Evolutionary conservation across 2,797 vertebrate species (phyloP).

Genomic region (Naso thynnoides): DNA sequence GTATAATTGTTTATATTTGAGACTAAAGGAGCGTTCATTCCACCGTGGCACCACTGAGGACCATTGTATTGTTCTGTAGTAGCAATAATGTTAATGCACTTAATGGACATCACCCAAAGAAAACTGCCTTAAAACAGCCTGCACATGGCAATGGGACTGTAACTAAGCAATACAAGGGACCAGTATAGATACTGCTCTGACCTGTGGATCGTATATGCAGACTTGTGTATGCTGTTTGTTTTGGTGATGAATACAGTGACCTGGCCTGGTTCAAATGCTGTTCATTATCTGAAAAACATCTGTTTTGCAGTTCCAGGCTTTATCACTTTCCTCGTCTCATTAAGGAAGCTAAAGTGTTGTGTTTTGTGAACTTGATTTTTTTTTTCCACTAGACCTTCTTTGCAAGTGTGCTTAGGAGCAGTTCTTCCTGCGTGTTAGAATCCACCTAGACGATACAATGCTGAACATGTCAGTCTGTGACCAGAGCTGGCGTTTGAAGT

Average conservation of each 20-base stretch:
- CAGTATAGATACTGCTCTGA: slow-evolving; percentile 41
- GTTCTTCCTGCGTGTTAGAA: slow-evolving; percentile 3
- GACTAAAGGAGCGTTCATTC: slow-evolving; percentile 70
- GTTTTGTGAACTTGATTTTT: slow-evolving; percentile 33
- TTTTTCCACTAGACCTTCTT: slow-evolving; percentile 23
- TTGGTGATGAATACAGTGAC: slow-evolving; percentile 29
- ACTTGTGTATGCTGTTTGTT: slow-evolving; percentile 45
- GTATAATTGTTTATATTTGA: slow-evolving; percentile 69
- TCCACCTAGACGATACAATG: background rate
- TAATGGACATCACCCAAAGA: slow-evolving; percentile 74
- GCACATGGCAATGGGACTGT: slow-evolving; percentile 43
- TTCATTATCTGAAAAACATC: slow-evolving; percentile 26
- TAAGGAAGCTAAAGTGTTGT: slow-evolving; percentile 29
- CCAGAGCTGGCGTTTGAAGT: slow-evolving; percentile 17
- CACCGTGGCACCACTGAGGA: slow-evolving; percentile 70
- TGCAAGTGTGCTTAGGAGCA: slow-evolving; percentile 4
- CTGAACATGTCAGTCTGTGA: background rate
- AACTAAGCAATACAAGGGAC: slow-evolving; percentile 49
- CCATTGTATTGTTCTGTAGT: slow-evolving; percentile 67
- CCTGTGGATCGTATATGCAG: slow-evolving; percentile 73
- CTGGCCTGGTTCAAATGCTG: slow-evolving; percentile 32
- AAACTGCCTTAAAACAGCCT: slow-evolving; percentile 69
- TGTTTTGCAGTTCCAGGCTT: slow-evolving; percentile 10
- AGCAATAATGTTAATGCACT: slow-evolving; percentile 77
- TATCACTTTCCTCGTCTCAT: slow-evolving; percentile 26